phyloP scores from a whole-genome alignment of 2,113 vertebrate genomes.

The Lepus americanus region DNA sequence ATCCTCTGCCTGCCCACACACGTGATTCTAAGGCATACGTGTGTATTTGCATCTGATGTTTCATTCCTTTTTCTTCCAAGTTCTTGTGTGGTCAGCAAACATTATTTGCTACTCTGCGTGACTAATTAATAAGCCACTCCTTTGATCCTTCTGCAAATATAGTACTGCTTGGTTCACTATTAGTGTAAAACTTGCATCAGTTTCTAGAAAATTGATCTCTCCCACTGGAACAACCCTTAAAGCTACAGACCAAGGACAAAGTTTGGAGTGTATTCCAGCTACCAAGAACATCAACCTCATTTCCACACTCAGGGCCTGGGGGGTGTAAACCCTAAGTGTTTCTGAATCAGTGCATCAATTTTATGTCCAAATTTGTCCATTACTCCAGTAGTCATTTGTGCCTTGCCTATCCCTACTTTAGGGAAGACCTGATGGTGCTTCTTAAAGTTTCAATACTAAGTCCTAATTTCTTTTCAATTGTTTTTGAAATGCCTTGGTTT shows the following conservation, averaged over 20 bases:
- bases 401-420: background rate
- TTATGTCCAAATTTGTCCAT: background rate
- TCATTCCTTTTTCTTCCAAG: background rate
- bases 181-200: background rate
- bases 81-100: background rate
- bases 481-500: background rate
- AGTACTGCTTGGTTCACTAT: background rate
- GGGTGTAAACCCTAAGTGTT: background rate
- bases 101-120: background rate
- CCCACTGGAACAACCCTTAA: background rate
- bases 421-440: background rate
- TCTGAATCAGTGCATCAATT: too few relatives aligned
- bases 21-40: background rate
- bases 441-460: background rate
- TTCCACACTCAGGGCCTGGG: background rate
- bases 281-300: background rate
- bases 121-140: too few relatives aligned
- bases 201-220: background rate
- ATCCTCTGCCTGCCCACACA: background rate
- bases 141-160: too few relatives aligned
- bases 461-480: background rate
- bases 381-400: background rate
- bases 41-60: background rate
- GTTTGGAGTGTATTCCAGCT: background rate
- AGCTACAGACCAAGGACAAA: background rate